Evolutionary conservation across 2,113 vertebrate genomes (phyloP).

Genomic region (Lepisosteus oculatus): DNA sequence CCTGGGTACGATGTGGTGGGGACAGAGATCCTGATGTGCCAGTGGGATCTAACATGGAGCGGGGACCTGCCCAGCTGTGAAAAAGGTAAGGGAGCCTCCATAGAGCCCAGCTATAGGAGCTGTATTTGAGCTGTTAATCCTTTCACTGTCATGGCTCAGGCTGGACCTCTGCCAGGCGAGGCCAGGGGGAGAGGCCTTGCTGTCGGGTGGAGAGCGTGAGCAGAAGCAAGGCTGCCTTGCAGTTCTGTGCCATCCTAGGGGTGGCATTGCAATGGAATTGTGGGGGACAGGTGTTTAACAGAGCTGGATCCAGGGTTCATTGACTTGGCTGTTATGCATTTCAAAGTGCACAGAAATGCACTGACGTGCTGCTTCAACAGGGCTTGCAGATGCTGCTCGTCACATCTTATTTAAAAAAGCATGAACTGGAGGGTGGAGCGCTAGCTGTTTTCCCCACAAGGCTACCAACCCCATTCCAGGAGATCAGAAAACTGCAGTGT

Average conservation of each 20-base stretch:
- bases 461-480: neutral
- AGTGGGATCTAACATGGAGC: slow-evolving; percentile 95
- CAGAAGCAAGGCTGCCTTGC: neutral
- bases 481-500: no score
- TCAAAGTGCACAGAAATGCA: no score
- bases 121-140: slow-evolving; percentile 15
- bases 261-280: no score
- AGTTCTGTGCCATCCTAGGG: no score
- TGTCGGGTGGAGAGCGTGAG: neutral
- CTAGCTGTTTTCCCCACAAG: slow-evolving; percentile 1
- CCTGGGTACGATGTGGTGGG: slow-evolving; percentile 84
- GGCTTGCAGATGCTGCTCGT: no score
- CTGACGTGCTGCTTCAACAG: no score
- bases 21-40: slow-evolving; percentile 89
- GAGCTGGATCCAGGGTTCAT: no score
- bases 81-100: slow-evolving; percentile 66
- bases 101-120: slow-evolving; percentile 8
- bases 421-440: neutral
- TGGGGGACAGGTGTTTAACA: no score
- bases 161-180: neutral
- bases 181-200: neutral
- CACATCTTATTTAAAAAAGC: neutral
- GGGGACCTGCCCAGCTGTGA: slow-evolving; percentile 86
- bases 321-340: no score
- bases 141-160: neutral